Percentiles rank a stretch among this genome's conserved stretches.
Evolutionary conservation across 2,888 invertebrate species (phyloP).

Genomic region (Acronicta aceris): DNA sequence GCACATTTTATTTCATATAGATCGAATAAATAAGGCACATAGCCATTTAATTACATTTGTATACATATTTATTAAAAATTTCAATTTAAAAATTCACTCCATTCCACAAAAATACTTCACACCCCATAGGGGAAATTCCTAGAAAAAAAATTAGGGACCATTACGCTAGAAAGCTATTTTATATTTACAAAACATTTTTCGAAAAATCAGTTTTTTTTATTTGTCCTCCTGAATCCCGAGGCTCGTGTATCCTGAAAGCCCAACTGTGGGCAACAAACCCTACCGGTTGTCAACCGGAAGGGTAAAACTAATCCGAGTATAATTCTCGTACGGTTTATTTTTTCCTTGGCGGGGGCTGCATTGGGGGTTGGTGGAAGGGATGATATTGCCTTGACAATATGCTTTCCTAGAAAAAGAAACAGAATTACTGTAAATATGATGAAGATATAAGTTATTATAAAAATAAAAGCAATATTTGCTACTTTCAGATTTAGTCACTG

Average conservation of each 20-base stretch:
- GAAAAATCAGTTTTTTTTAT: conserved; percentile 62
- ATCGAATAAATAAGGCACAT: conserved; percentile 79
- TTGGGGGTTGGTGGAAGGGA: conserved; percentile 83
- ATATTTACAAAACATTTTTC: conserved; percentile 72
- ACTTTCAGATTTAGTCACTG: too few relatives aligned
- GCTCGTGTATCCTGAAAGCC: conserved; percentile 57
- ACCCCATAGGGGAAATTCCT: conserved; percentile 43
- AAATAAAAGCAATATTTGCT: too few relatives aligned
- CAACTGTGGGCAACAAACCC: conserved; percentile 64
- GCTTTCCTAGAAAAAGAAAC: conserved; percentile 73
- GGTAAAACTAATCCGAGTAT: conserved; percentile 69
- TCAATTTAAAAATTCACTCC: conserved; percentile 52
- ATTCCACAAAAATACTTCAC: conserved; percentile 45
- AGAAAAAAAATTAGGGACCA: conserved; percentile 40
- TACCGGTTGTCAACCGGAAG: conserved; percentile 72
- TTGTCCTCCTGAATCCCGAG: conserved; percentile 56
- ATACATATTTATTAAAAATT: conserved; percentile 45
- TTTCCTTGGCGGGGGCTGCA: conserved; percentile 77
- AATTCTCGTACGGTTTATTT: conserved; percentile 65
- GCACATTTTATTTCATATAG: conserved; percentile 65
- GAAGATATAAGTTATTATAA: background rate
- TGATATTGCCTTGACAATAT: conserved; percentile 81
- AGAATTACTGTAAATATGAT: background rate
- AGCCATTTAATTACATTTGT: conserved; percentile 64
- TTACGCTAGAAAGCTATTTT: conserved; percentile 46